phyloP scores from a whole-genome alignment of 2,113 vertebrate species.

The Choloepus hoffmanni region DNA sequence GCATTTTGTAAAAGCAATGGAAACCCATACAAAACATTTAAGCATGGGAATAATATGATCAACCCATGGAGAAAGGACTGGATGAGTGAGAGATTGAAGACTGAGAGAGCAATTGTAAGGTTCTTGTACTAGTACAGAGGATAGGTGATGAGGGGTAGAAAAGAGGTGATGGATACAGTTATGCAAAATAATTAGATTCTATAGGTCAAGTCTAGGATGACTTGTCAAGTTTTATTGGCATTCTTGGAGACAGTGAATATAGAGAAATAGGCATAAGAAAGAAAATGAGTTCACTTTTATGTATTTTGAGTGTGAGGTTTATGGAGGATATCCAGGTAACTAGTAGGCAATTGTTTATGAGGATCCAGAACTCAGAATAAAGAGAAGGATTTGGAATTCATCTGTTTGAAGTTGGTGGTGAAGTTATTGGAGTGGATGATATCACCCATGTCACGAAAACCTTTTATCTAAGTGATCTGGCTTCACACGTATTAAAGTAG shows the following conservation, averaged over 20 bases:
- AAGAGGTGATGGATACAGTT: background rate
- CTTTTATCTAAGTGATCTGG: background rate
- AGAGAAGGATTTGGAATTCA: background rate
- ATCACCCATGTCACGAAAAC: background rate
- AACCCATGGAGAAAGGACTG: background rate
- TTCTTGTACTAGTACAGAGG: background rate
- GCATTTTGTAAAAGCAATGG: background rate
- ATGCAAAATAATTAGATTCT: background rate
- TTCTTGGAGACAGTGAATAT: background rate
- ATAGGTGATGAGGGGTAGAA: background rate
- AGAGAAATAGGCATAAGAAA: background rate
- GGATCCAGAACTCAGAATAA: background rate
- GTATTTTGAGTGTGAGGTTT: background rate
- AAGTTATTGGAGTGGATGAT: background rate
- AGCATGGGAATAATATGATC: background rate
- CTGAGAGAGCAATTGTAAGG: background rate
- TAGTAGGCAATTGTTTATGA: fast-evolving
- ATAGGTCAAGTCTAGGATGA: background rate
- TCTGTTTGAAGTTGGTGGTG: background rate
- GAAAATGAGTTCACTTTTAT: background rate
- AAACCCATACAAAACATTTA: background rate
- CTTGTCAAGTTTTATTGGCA: background rate
- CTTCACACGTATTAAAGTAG: background rate
- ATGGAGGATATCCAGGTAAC: background rate
- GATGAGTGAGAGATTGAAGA: background rate